Evolutionary conservation across 1,140 invertebrate species (phyloP), one percentile per base, ranked within the genome.

Genomic region (Pseudomyrmex pallidus): DNA sequence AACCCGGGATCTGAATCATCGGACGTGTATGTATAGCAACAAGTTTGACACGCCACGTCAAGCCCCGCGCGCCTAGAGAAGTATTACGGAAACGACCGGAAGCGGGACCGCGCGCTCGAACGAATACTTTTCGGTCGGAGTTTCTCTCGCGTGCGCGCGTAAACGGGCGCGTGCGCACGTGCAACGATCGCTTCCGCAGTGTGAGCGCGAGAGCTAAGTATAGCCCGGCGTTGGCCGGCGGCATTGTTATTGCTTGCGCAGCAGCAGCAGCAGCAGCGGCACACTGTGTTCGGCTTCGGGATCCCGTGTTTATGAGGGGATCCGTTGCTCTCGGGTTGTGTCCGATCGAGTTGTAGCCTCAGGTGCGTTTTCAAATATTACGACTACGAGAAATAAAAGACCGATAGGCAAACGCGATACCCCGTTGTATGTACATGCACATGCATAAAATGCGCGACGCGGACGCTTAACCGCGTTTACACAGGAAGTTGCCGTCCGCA

Each of bases 231-330:
- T 83, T 89, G 82, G 89, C 89, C 89, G 90, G 76, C 88, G 90
- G 91, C 91, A 93, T 93, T 93, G 91, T 93, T 93, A 92, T 92
- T 91, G 90, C 90, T 88, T 87, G 88, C 87, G 87, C 89, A 89
- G 87, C 86, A 25, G 25, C 89, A 89, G 87, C 86, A 25, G 25
- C 20, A 22, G 20, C 25, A 8, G 85, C 63, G 35, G 35, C 35
- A 35, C 5, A 82, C 84, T 80, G 87, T 89, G 84, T 90, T 89
- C 68, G 78, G 76, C 82, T 88, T 44, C 68, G 85, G 84, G 87
- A 89, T 89, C 84, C 35, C 87, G 88, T 92, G 91, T 92, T 92
- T 92, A 91, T 91, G 90, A 92, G 91, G 90, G 89, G 89, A 35
- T 90, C 59, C 76, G 85, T 78, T 82, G 84, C 86, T 85, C 86